These are phyloP conservation scores for Chymomyza costata DNA, from an alignment of 1,140 invertebrate genomes.

Conservation along the genomic window DNA sequence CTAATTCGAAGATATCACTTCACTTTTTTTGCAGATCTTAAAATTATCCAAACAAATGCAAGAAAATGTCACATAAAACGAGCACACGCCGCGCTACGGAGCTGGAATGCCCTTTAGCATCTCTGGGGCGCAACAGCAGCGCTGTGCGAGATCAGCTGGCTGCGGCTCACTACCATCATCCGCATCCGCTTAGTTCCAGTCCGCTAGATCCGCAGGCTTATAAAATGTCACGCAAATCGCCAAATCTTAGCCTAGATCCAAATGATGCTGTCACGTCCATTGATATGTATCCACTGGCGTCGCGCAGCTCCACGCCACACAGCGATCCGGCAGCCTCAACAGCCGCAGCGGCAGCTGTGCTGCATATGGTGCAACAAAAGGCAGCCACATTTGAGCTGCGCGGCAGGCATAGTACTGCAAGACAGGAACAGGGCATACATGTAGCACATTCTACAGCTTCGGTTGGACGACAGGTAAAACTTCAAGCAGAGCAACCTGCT, in stretches of 20 bases:
- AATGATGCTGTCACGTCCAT: conserved; percentile 39
- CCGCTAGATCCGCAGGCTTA: conserved; percentile 75
- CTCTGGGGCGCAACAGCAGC: conserved; percentile 77
- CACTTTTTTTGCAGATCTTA: conserved; percentile 14
- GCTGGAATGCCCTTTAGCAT: conserved; percentile 78
- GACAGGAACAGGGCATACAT: conserved; percentile 36
- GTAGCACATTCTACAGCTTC: conserved; percentile 50
- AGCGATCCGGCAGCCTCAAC: conserved; percentile 17
- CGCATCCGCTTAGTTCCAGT: conserved; percentile 75
- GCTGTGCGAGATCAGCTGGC: conserved; percentile 63
- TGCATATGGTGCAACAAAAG: conserved; percentile 69
- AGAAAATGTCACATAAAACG: conserved; percentile 67
- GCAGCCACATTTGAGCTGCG: conserved; percentile 73
- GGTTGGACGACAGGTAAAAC: conserved; percentile 38
- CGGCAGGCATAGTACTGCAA: conserved; percentile 41
- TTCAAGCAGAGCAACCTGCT: conserved; percentile 24
- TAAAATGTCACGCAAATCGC: conserved; percentile 75
- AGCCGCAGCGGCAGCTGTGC: conserved; percentile 30
- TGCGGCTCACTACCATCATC: conserved; percentile 66
- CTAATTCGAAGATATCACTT: background rate
- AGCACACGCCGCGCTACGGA: conserved; percentile 57
- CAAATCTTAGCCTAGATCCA: conserved; percentile 55
- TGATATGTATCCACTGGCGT: conserved; percentile 27
- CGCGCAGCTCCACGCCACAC: conserved; percentile 38
- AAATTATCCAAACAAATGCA: background rate